Evolutionary conservation across 2,797 vertebrate species (phyloP).

Genomic region (Ficedula albicollis): DNA sequence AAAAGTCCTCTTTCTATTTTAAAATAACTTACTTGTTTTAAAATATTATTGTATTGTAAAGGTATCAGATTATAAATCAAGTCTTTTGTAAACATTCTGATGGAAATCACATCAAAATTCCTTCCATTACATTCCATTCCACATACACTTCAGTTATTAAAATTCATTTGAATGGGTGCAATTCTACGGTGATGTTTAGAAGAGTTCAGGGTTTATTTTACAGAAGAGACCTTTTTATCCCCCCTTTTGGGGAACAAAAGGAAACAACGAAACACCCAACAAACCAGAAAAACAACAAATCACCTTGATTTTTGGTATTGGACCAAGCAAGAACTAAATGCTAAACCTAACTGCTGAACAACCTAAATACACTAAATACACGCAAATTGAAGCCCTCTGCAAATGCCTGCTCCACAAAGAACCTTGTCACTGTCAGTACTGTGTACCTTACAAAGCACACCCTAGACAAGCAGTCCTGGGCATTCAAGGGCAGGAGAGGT

Average conservation of each 20-base stretch:
- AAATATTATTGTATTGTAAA: neutral
- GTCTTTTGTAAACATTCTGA: neutral
- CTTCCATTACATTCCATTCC: neutral
- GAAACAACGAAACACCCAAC: neutral
- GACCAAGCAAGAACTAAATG: neutral
- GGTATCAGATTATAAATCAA: neutral
- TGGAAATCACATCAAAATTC: neutral
- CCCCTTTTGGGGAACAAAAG: too few relatives aligned
- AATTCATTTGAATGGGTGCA: neutral
- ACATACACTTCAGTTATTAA: neutral
- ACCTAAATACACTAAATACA: neutral
- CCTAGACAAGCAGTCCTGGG: neutral
- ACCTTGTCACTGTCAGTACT: neutral
- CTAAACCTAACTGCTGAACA: neutral
- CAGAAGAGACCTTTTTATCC: neutral
- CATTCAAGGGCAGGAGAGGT: neutral
- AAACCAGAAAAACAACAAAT: neutral
- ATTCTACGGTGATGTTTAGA: neutral
- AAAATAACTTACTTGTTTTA: neutral
- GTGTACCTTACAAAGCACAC: neutral
- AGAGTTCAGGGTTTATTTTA: neutral
- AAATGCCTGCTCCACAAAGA: neutral
- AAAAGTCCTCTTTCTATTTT: neutral
- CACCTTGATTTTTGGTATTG: neutral
- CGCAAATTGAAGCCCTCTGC: neutral